Evolutionary conservation across 2,113 vertebrate species (phyloP), one percentile per base, ranked within the genome.

Genomic region (Pteronura brasiliensis): DNA sequence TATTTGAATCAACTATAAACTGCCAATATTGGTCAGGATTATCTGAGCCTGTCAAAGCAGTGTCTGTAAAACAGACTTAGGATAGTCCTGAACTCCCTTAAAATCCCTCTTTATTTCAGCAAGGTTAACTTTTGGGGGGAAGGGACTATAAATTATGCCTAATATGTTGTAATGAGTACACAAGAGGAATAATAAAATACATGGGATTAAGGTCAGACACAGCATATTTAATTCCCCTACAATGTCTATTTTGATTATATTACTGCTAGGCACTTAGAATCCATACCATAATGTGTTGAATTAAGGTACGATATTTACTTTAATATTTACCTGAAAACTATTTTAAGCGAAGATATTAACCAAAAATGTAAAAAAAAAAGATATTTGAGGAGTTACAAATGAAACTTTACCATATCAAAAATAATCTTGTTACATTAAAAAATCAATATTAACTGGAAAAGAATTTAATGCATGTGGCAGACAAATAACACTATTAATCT

Each of bases 381-480:
- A 71, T 61, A 87, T 85, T 59, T 95, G 8, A 59, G 13, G 76
- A 63, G 11, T 21, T 85, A 81, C 14, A 94, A 39, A 84, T 74
- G 4, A 92, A 94, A 95, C 3, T 61, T 89, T 5, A 87, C 23
- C 31, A 8, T 92, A 18, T 79, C 11, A 92, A 87, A 93, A 87
- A 83, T 55, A 95, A 94, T 55, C 18, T 93, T 61, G 5, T 29
- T 93, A 20, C 7, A 76, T 88, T 79, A 97, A 95, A 95, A 95
- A 97, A 47, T n/a, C 11, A 52, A 31, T 74, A 42, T 80, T 85
- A 88, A 90, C n/a, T 81, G 6, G 12, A 94, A 83, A 98, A 55
- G 3, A 83, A 87, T 92, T 88, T 31, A 96, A 59, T 4, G 27
- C 21, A 90, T 3, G 0, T 39, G 34, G 11, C 9, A 93, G 67